phyloP scores from a whole-genome alignment of 2,888 invertebrate genomes.

The Macaria liturata region DNA sequence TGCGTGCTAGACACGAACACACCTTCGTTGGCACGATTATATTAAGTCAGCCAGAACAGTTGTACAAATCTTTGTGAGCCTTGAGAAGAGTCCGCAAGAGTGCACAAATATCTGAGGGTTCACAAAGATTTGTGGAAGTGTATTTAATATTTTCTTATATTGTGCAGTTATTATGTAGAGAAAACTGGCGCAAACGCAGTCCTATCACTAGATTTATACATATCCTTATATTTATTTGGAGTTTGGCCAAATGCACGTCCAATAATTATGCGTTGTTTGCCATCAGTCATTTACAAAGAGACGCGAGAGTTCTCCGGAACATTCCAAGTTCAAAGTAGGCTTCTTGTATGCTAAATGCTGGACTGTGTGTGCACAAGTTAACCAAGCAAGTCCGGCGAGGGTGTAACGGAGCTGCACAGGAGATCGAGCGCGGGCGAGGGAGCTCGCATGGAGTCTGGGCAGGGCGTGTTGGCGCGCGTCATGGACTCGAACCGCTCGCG shows the following conservation, averaged over 20 bases:
- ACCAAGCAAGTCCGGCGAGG: slow-evolving; percentile 64
- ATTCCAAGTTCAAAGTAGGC: too few species aligned
- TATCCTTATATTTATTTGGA: too few species aligned
- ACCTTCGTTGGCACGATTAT: slow-evolving; percentile 19
- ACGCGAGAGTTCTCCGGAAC: too few species aligned
- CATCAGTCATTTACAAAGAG: too few species aligned
- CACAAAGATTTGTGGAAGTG: too few species aligned
- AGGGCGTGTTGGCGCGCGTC: slow-evolving; percentile 73
- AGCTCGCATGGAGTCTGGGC: slow-evolving; percentile 60
- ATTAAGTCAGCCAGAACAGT: background rate
- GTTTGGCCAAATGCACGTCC: too few species aligned
- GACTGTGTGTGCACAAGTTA: slow-evolving; percentile 13
- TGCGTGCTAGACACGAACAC: slow-evolving; percentile 17
- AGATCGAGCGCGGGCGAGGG: slow-evolving; percentile 49
- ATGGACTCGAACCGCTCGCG: slow-evolving; percentile 77
- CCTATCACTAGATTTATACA: too few species aligned
- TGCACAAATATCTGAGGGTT: too few species aligned
- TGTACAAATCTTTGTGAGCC: too few species aligned
- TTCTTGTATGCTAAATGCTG: too few species aligned
- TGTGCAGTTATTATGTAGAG: background rate
- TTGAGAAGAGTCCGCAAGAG: too few species aligned
- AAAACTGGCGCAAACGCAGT: slow-evolving; percentile 1
- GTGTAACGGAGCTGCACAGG: slow-evolving; percentile 57
- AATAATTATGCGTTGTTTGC: too few species aligned
- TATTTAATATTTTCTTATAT: background rate